Evolutionary conservation across 35 echinoderm and acorn worm genomes (phyloP).

Genomic region (Amphiura filiformis): DNA sequence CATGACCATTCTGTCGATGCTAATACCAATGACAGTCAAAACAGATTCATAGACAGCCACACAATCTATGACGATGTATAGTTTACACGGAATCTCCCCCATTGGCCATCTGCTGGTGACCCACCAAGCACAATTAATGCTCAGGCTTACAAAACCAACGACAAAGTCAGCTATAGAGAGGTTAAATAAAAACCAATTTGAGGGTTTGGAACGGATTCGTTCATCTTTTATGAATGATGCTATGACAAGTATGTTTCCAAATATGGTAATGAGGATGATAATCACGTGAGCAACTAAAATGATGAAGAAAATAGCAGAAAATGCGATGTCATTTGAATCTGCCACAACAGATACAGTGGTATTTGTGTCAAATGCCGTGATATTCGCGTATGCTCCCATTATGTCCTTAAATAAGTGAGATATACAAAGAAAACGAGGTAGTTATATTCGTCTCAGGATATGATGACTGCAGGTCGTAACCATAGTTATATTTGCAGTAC

Average conservation of each 20-base stretch:
- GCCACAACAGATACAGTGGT: no score
- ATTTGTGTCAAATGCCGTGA: no score
- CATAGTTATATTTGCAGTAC: no score
- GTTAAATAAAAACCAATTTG: neutral
- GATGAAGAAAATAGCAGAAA: neutral
- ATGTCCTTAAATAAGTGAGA: no score
- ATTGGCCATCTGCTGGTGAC: neutral
- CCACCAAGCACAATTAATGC: neutral
- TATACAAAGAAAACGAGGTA: no score
- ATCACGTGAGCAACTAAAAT: neutral
- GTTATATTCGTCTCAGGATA: no score
- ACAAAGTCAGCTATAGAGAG: neutral
- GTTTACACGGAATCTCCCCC: neutral
- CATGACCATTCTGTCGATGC: neutral
- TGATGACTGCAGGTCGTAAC: no score
- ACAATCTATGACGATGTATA: neutral
- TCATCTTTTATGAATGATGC: neutral
- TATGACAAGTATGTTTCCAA: neutral
- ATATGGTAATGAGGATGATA: neutral
- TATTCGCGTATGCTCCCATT: no score
- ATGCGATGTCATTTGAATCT: no score
- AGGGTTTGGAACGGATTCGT: neutral
- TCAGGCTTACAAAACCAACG: neutral
- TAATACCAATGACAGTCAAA: neutral
- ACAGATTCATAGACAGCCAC: neutral